A percentile compares a stretch with the other conserved stretches of the same genome.
phyloP scores from a whole-genome alignment of 1,140 invertebrate species.

The Atta texana region DNA sequence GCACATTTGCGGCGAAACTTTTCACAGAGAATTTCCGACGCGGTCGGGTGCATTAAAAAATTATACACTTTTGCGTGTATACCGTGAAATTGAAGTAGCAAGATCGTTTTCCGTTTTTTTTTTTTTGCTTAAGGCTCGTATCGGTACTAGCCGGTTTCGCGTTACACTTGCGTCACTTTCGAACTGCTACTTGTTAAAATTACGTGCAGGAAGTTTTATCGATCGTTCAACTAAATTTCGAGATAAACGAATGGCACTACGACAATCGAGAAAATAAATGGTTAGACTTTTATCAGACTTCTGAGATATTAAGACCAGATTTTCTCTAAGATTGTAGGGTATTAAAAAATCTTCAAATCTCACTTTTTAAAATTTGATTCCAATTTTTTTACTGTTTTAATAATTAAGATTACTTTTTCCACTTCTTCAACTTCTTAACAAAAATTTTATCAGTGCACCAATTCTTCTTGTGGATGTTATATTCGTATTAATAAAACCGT shows the following conservation, averaged over 20 bases:
- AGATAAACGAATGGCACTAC: neutral
- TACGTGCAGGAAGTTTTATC: neutral
- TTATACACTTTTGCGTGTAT: constrained; percentile 47
- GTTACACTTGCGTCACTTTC: constrained; percentile 38
- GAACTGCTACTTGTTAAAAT: constrained; percentile 19
- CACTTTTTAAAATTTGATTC: neutral
- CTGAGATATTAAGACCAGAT: neutral
- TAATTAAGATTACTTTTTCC: constrained; percentile 2
- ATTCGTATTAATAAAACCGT: neutral
- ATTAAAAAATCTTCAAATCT: neutral
- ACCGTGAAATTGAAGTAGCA: constrained; percentile 50
- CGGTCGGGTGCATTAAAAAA: constrained; percentile 48
- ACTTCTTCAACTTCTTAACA: neutral
- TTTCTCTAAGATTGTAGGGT: neutral
- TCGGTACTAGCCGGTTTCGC: neutral
- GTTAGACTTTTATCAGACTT: neutral
- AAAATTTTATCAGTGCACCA: neutral
- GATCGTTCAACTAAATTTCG: constrained; percentile 31
- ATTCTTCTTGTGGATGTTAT: constrained; percentile 2
- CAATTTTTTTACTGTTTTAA: constrained; percentile 1
- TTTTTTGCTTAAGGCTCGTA: neutral
- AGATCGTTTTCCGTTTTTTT: constrained; percentile 43
- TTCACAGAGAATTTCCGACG: constrained; percentile 46
- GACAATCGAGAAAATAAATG: neutral
- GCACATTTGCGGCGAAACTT: constrained; percentile 49